These are phyloP conservation scores for Oscheius myriophilus DNA, from an alignment of 2,888 invertebrate species.

Conservation along the genomic window DNA sequence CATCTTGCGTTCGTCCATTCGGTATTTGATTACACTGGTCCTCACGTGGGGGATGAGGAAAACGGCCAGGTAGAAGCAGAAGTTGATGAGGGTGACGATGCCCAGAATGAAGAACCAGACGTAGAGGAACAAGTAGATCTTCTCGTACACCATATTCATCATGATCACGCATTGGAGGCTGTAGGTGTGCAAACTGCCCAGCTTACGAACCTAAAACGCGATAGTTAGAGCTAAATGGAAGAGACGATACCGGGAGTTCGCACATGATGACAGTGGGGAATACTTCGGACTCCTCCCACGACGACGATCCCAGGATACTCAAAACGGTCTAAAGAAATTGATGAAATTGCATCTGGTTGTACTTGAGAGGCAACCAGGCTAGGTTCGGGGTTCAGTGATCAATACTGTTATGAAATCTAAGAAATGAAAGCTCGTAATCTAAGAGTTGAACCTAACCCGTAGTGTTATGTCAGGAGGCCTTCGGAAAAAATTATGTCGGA, in stretches of 20 bases:
- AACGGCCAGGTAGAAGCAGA: conserved; percentile 55
- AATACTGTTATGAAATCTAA: no score
- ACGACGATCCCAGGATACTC: conserved; percentile 47
- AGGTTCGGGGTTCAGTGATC: no score
- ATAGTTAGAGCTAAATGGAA: not conserved
- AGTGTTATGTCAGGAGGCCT: no score
- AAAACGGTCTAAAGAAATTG: conserved; percentile 32
- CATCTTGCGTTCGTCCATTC: not conserved
- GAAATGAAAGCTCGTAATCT: no score
- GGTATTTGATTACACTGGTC: conserved; percentile 35
- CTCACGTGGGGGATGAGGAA: conserved; percentile 49
- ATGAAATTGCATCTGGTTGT: not conserved
- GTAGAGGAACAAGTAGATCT: conserved; percentile 11
- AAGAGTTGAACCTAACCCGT: no score
- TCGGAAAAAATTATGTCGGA: no score
- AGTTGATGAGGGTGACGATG: conserved; percentile 54
- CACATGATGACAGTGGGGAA: conserved; percentile 73
- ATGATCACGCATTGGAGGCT: conserved; percentile 62
- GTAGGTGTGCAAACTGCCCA: conserved; percentile 56
- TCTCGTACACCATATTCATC: conserved; percentile 54
- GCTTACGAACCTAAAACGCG: conserved; percentile 38
- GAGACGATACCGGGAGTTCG: conserved; percentile 50
- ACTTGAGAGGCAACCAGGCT: no score
- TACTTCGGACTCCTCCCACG: conserved; percentile 71
- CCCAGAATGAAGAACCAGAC: conserved; percentile 49